Conservation (phyloP, 2,113 vertebrate genomes). For the Panthera tigris region DNA sequence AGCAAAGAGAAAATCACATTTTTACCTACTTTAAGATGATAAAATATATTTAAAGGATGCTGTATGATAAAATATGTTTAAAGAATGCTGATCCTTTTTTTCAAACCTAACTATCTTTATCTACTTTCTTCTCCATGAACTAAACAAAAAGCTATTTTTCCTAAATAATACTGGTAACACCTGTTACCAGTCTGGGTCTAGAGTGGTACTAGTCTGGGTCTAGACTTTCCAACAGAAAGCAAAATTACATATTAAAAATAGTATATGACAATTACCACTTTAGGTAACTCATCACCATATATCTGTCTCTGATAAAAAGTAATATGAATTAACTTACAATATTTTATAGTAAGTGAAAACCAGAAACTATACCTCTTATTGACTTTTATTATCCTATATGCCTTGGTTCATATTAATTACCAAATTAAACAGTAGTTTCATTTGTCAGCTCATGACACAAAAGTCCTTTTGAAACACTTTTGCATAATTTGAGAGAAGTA, state of each 20-base stretch:
- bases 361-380: neutral
- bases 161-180: neutral
- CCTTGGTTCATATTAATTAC: neutral
- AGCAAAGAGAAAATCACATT: neutral
- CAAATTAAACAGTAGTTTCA: neutral
- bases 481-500: neutral
- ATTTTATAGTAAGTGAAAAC: neutral
- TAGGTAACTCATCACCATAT: neutral
- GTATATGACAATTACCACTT: neutral
- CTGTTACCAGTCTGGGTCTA: too few relatives aligned
- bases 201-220: neutral
- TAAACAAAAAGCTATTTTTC: neutral
- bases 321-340: neutral
- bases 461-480: neutral
- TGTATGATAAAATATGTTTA: neutral
- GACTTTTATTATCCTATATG: neutral
- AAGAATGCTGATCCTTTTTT: neutral
- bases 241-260: neutral
- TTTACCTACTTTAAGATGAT: neutral
- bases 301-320: neutral
- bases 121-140: neutral
- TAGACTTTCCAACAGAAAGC: neutral
- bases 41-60: neutral
- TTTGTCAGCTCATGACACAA: neutral
- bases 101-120: neutral